Evolutionary conservation across 92 coral and sea anemone genomes (phyloP), one percentile per base, ranked within the genome.

Genomic region (Zoanthus gigantus): DNA sequence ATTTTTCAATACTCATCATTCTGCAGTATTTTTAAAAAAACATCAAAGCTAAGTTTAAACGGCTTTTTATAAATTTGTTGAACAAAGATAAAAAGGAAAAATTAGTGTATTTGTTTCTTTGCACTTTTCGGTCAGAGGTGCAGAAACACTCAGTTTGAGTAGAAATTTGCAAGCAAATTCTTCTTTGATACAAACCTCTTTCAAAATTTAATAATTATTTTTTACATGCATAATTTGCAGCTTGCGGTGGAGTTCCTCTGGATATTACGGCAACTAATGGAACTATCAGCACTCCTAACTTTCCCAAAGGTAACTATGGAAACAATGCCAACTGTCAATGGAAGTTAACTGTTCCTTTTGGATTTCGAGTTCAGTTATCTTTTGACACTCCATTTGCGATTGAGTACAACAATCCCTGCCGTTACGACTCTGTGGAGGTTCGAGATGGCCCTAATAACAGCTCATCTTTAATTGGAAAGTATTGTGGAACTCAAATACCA

Each of bases 321-420:
- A 74, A 47, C 34, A 46, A 74, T 56, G 30, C 37, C 18, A 23
- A 44, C 52, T 74, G 78, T n/a, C 10, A 44, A 8, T 74, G 78
- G 78, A 74, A 13, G n/a, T 44, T 74, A 13, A 74, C 78, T 74
- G 78, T 9, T 1, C 78, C 78, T 18, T 13, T 23, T 74, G 78
- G 78, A 15, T 54, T 8, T 9, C 60, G 10, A 9, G 60, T 54
- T 11, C 60, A 54, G 16, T 9, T 54, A 54, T 10, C 60, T 54
- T 54, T 54, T 54, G 60, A 15, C 12, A 7, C 12, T 54, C 14
- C 10, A 11, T 54, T 54, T 54, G 60, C 12, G 16, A 54, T 54
- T 54, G 60, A 54, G 60, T 54, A 54, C 60, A 54, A 54, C 16
- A 10, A 11, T 54, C 14, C 60, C 16, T 54, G 60, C 60, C 12